Conservation (phyloP, 2,888 invertebrate genomes). For the Ctenicera cuprea region DNA sequence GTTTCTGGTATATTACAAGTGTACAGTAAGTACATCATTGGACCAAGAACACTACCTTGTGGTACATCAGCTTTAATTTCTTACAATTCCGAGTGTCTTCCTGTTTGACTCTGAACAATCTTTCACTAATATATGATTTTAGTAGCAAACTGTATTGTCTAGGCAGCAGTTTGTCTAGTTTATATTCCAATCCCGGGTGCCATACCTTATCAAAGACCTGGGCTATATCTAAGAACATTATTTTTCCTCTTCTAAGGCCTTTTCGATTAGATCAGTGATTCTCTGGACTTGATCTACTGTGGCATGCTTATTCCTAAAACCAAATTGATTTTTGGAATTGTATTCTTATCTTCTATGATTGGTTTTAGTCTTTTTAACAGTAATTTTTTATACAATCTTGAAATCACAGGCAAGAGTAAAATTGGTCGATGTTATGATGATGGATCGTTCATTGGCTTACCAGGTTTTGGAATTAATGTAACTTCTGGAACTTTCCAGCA, state of each 20-base stretch:
- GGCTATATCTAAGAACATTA: not conserved
- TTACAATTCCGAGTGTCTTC: not conserved
- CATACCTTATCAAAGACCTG: too few relatives aligned
- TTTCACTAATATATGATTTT: not conserved
- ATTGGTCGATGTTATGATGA: too few relatives aligned
- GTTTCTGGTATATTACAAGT: constrained; percentile 12
- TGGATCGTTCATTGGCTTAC: not conserved
- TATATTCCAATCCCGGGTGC: too few relatives aligned
- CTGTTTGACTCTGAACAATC: not conserved
- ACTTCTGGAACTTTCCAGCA: constrained; percentile 5
- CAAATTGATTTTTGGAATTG: too few relatives aligned
- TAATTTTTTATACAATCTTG: not conserved
- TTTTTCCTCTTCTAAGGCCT: not conserved
- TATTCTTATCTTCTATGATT: not conserved
- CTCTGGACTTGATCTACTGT: not conserved
- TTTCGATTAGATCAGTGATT: not conserved
- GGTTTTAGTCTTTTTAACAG: not conserved
- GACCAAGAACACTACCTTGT: constrained; percentile 3
- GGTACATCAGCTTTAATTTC: not conserved
- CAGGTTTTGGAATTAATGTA: not conserved
- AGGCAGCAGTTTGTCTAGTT: not conserved
- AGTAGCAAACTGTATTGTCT: not conserved
- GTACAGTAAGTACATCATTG: constrained; percentile 2
- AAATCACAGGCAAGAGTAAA: too few relatives aligned
- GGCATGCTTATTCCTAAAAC: too few relatives aligned